A percentile compares a stretch with the other conserved stretches of the same genome.
phyloP scores from a whole-genome alignment of 2,797 vertebrate species.

The Tragopan temminckii region DNA sequence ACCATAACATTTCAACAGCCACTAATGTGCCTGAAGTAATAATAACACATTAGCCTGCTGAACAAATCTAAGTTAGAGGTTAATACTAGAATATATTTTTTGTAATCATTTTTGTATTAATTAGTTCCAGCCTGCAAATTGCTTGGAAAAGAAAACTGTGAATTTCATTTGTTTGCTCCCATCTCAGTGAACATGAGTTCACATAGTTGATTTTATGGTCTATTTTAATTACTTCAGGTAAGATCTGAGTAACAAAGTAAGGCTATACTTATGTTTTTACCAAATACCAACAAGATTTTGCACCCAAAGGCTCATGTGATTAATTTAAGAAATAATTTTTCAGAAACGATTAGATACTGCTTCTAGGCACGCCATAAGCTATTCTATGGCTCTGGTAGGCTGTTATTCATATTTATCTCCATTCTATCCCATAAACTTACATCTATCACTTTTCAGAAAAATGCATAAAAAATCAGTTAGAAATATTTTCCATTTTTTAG shows the following conservation, averaged over 20 bases:
- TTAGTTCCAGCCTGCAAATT: constrained; percentile 4
- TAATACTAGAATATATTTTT: not conserved
- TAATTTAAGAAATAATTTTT: constrained; percentile 62
- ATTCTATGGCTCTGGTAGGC: not conserved
- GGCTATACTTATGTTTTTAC: not conserved
- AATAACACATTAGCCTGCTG: not conserved
- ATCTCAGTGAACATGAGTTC: not conserved
- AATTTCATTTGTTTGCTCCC: constrained; percentile 4
- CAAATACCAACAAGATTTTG: not conserved
- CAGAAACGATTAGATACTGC: not conserved
- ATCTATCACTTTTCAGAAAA: constrained; percentile 33
- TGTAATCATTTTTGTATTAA: not conserved
- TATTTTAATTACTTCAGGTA: constrained; percentile 27
- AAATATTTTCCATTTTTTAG: not conserved
- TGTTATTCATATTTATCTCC: constrained; percentile 29
- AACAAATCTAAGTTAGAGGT: not conserved
- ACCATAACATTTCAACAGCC: not conserved
- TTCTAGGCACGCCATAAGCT: constrained; percentile 23
- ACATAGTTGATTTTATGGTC: constrained; percentile 17
- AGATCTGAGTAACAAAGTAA: not conserved
- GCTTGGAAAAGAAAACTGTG: not conserved
- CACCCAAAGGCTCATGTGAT: not conserved
- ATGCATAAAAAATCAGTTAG: not conserved
- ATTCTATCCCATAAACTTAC: not conserved
- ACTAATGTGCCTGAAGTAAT: constrained; percentile 18